Evolutionary conservation across 2,797 vertebrate species (phyloP).

Genomic region (Chromobotia macracanthus): DNA sequence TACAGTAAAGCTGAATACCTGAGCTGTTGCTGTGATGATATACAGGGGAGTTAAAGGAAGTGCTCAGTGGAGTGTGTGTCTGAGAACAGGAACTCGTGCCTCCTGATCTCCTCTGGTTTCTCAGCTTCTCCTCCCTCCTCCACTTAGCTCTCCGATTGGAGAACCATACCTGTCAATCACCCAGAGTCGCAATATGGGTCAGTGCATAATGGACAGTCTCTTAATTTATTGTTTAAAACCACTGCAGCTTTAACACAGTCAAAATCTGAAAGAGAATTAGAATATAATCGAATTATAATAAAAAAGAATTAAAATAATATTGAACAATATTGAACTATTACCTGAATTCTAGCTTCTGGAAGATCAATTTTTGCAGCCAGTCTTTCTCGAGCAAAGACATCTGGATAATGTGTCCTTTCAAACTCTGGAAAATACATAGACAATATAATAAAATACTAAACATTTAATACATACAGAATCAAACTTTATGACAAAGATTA

Average conservation of each 20-base stretch:
- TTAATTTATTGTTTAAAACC: slow-evolving; percentile 40
- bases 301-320: background rate
- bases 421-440: slow-evolving; percentile 76
- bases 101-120: slow-evolving; percentile 83
- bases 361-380: slow-evolving; percentile 87
- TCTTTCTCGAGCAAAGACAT: slow-evolving; percentile 86
- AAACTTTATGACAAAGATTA: background rate
- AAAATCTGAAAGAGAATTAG: background rate
- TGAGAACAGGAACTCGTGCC: slow-evolving; percentile 79
- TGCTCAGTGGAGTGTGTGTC: slow-evolving; percentile 78
- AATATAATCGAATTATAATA: too few relatives aligned
- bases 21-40: slow-evolving; percentile 80
- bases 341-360: slow-evolving; percentile 88
- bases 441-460: slow-evolving; percentile 52
- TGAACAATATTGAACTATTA: slow-evolving; percentile 54
- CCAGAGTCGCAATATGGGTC: slow-evolving; percentile 36
- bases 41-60: slow-evolving; percentile 81
- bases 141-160: slow-evolving; percentile 89
- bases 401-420: slow-evolving; percentile 88
- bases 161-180: slow-evolving; percentile 84
- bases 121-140: slow-evolving; percentile 87
- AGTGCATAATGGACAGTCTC: slow-evolving; percentile 37
- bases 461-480: too few relatives aligned
- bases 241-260: background rate
- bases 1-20: slow-evolving; percentile 68